A percentile compares a stretch with the other conserved stretches of the same genome.
These are phyloP conservation scores for Pitta sordida DNA, from an alignment of 2,113 vertebrate genomes.

Conservation along the genomic window DNA sequence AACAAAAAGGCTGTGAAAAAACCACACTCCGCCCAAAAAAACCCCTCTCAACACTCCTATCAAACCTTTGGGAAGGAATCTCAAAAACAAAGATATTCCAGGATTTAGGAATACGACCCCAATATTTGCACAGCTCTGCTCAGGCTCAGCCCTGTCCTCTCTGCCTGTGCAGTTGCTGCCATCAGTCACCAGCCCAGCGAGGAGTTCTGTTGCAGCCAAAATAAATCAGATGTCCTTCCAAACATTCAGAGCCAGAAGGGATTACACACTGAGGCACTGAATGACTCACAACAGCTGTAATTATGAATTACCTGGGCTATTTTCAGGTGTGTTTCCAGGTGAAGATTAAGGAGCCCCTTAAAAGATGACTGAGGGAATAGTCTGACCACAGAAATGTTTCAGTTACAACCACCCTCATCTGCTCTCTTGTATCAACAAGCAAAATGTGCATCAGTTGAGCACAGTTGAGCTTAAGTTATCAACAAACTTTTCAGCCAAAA, in stretches of 20 bases:
- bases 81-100: not conserved
- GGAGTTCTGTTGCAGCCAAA: conserved; percentile 22
- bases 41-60: rapidly evolving
- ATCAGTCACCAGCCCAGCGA: conserved; percentile 10
- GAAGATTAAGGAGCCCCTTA: not conserved
- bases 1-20: not conserved
- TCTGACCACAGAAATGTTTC: not conserved
- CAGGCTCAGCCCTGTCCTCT: not conserved
- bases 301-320: not conserved
- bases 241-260: not conserved
- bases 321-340: not conserved
- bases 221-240: conserved; percentile 20
- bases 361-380: not conserved
- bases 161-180: not conserved
- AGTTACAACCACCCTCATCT: not conserved
- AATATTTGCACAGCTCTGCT: not conserved
- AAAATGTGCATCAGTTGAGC: not conserved
- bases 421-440: not conserved
- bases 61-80: not conserved
- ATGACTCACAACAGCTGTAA: not conserved
- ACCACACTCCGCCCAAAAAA: too few relatives aligned
- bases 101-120: not conserved
- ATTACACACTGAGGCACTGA: not conserved
- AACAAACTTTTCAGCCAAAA: not conserved
- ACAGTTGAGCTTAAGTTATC: not conserved